Evolutionary conservation across 1,140 invertebrate species (phyloP), one percentile per base, ranked within the genome.

Genomic region (Bombus impatiens): DNA sequence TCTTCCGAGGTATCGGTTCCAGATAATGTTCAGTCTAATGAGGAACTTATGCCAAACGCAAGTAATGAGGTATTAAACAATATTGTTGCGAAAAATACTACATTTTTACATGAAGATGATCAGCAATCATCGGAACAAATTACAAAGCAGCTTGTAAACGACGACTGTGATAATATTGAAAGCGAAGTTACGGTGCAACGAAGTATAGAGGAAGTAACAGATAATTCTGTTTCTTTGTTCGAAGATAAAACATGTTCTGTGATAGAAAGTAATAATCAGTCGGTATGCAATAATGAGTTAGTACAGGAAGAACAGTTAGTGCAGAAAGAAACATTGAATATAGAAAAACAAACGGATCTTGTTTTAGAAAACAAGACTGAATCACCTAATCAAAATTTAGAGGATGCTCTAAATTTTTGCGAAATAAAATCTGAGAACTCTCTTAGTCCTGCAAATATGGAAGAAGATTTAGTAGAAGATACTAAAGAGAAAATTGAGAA

Each of bases 111-210:
- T 42, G n/a, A 86, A 86, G 32, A 75, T 18, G 28, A 81, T 71
- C 67, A 88, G 2, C 59, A 59, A 40, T 18, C n/a, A 68, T 42
- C 18, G 5, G 53, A 86, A 53, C 67, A 77, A 79, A 40, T 44
- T 70, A 57, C 8, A 12, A 35, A 86, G 22, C 42, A 83, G 35
- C 8, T 83, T 42, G 62, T 82, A 82, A 84, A 76, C 9, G 32
- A 84, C 68, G 75, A 86, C 74, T 89, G 84, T 89, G 85, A 89
- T 87, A 84, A 32, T 72, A 68, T 84, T 32, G 59, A 81, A 81
- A 57, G 40, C 74, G 40, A 89, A 83, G 13, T 78, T 72, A n/a
- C 35, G 28, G n/a, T 71, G 28, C 79, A 88, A 78, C 40, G 40
- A 87, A 79, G 28, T 78, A 28, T 40, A 59, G 44, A 68, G 65